A percentile compares a stretch with the other conserved stretches of the same genome.
Conservation (phyloP, 2,113 vertebrate species). For the Nipponia nippon region DNA sequence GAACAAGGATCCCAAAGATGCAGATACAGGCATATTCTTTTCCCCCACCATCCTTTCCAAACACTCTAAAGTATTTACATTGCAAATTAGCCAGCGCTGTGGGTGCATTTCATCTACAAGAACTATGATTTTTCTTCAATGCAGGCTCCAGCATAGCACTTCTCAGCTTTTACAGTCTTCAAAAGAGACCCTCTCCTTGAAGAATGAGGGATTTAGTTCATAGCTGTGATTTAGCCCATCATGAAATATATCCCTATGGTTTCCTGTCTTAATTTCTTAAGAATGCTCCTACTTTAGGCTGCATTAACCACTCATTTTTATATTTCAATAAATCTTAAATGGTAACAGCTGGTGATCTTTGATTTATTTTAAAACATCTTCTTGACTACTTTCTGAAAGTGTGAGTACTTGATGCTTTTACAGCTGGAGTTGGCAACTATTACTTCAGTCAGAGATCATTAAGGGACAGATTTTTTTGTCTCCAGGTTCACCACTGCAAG, state of each 20-base stretch:
- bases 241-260: neutral
- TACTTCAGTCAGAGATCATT: neutral
- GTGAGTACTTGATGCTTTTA: neutral
- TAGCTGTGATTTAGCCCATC: neutral
- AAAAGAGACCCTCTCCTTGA: neutral
- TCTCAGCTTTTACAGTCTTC: neutral
- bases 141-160: neutral
- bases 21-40: neutral
- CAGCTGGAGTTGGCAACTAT: neutral
- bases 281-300: neutral
- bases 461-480: neutral
- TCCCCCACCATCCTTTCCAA: neutral
- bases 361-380: neutral
- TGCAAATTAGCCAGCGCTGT: neutral
- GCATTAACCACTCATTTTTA: neutral
- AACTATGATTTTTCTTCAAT: neutral
- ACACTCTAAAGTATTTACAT: neutral
- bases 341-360: neutral
- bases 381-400: neutral
- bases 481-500: neutral
- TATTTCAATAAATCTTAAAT: neutral
- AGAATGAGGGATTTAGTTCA: neutral
- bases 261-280: neutral
- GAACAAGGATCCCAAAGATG: neutral
- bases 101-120: neutral